phyloP scores from a whole-genome alignment of 1,140 invertebrate genomes.

The Dolichoris vasculosae region DNA sequence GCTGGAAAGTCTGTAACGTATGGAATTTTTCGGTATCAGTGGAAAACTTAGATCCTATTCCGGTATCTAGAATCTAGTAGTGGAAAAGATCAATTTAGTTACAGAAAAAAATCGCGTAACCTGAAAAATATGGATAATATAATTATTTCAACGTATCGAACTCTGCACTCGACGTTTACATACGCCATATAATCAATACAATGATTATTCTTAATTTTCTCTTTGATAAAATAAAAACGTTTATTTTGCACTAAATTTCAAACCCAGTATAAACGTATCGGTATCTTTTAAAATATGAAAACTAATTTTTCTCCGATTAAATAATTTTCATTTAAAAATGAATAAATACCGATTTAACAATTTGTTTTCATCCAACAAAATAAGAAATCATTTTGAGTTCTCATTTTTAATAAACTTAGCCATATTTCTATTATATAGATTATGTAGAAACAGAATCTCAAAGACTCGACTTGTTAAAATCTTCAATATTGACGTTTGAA shows the following conservation, averaged over 20 bases:
- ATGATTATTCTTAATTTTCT: background rate
- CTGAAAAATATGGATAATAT: background rate
- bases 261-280: too few relatives aligned
- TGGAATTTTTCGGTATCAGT: background rate
- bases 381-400: too few relatives aligned
- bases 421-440: background rate
- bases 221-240: too few relatives aligned
- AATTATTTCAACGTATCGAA: background rate
- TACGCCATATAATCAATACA: background rate
- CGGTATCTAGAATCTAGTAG: too few relatives aligned
- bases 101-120: background rate
- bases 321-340: background rate
- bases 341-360: background rate
- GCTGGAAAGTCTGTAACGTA: too few relatives aligned
- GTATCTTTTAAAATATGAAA: too few relatives aligned
- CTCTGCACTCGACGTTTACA: background rate
- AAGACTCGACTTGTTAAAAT: constrained; percentile 19
- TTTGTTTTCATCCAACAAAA: background rate
- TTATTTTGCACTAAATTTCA: too few relatives aligned
- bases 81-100: background rate
- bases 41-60: background rate
- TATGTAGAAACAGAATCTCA: background rate
- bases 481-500: constrained; percentile 14
- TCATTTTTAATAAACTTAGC: background rate
- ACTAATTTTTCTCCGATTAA: background rate